Base-by-base conservation (phyloP, 2,113 vertebrate genomes). In the Eidolon helvum region DNA sequence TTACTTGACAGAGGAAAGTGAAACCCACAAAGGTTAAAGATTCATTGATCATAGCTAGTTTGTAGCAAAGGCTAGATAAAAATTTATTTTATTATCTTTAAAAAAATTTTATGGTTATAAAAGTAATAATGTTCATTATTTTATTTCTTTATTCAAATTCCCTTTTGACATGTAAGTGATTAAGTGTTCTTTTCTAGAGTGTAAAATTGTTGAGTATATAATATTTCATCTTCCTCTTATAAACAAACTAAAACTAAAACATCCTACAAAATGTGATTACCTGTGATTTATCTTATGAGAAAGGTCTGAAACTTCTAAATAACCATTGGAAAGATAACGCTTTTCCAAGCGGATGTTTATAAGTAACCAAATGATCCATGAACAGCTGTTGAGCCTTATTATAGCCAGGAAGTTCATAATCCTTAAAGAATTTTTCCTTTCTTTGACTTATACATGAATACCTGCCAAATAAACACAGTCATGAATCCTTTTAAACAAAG, bases 371-470 rank as follows among this genome's bases (percentile, higher is more conserved):
- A 96, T 90, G 83, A 91, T 94, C 63, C 24, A 24, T 30, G 75
- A 43, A 93, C 57, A 97, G 91, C 93, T 98, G 78, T 48, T 97
- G 75, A 93, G 40, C 12, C 40, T 92, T 98, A 98, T 83, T 96
- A 33, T 65, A 98, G 89, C 65, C 95, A 96, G 92, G 92, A 97
- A 98, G 55, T 68, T 69, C 94, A 66, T 97, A 96, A 98, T 97
- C 89, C 94, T 43, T 92, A 77, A 96, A 96, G 35, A 72, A 74
- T 22, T 61, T 69, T 91, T 92, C 63, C 43, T 15, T 74, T 77
- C 79, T 97, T 96, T 92, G 87, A 63, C 94, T 97, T 71, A 38
- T 48, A 89, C 19, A 19, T 69, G 61, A 71, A 48, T 85, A 59
- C 22, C 43, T 38, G 91, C 72, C 93, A 82, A 96, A 48, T 89